phyloP scores from a whole-genome alignment of 2,113 vertebrate species.

The Nettapus auritus region DNA sequence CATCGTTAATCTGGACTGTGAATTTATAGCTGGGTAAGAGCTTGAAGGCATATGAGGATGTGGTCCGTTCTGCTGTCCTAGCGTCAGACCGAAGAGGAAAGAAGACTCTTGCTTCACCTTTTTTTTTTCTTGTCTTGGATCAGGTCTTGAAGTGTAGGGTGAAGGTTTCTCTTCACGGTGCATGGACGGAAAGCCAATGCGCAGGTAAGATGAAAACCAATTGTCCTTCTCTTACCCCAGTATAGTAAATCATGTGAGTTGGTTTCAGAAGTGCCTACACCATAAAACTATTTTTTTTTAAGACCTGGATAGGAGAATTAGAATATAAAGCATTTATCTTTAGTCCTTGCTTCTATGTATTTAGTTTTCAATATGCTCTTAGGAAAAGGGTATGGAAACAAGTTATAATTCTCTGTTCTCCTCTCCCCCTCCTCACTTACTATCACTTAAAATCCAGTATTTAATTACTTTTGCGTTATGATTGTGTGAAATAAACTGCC shows the following conservation, averaged over 20 bases:
- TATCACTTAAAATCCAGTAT: background rate
- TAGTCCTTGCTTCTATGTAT: background rate
- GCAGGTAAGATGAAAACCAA: constrained; percentile 82
- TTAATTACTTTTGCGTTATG: background rate
- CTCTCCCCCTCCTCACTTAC: background rate
- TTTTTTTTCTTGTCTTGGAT: background rate
- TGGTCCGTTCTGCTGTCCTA: background rate
- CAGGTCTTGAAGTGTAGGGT: constrained; percentile 68
- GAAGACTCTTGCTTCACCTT: background rate
- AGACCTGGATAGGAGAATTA: background rate
- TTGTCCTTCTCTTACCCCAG: background rate
- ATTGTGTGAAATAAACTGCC: background rate
- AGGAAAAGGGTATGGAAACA: background rate
- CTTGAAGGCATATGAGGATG: background rate
- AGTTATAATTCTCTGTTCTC: background rate
- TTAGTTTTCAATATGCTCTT: background rate
- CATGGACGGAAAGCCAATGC: constrained; percentile 98
- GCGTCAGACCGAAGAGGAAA: background rate
- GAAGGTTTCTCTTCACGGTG: constrained; percentile 86
- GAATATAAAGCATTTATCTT: background rate
- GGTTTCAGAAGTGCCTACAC: background rate
- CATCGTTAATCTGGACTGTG: background rate
- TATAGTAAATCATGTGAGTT: background rate
- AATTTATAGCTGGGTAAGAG: background rate
- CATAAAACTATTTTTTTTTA: background rate